Conservation (phyloP, 2,797 vertebrate genomes). For the Epinephelus coioides region DNA sequence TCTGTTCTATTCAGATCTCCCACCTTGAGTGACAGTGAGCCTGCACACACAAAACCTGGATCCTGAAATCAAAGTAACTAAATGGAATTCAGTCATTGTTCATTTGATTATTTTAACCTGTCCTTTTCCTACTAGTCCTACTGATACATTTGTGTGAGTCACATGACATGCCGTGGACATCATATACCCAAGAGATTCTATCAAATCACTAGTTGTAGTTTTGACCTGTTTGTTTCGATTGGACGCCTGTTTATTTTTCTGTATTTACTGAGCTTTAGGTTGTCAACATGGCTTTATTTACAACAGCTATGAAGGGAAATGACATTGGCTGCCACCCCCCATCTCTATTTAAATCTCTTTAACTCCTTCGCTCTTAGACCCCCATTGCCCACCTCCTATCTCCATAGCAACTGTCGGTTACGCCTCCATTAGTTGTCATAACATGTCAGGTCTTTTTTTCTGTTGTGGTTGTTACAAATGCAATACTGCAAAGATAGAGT, state of each 20-base stretch:
- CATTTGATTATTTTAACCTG: no score
- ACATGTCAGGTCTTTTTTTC: slow-evolving; percentile 35
- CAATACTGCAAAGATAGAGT: slow-evolving; percentile 60
- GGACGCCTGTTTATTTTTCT: background rate
- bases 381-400: slow-evolving; percentile 4
- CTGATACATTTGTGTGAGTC: no score
- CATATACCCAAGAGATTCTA: no score
- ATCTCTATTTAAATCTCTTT: slow-evolving; percentile 16
- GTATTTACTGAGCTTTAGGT: no score
- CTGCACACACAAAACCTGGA: no score
- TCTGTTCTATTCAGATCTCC: no score
- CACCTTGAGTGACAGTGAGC: no score
- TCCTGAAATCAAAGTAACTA: no score
- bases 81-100: no score
- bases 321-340: background rate
- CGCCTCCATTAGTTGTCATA: slow-evolving; percentile 40
- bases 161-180: background rate
- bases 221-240: background rate
- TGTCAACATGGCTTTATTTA: background rate
- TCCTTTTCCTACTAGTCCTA: no score
- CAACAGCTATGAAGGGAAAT: background rate
- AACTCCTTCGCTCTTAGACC: background rate
- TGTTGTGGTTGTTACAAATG: slow-evolving; percentile 66
- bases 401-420: slow-evolving; percentile 72
- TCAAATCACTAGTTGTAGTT: background rate